Conservation (phyloP, 2,113 vertebrate species). For the Struthidea cinerea region DNA sequence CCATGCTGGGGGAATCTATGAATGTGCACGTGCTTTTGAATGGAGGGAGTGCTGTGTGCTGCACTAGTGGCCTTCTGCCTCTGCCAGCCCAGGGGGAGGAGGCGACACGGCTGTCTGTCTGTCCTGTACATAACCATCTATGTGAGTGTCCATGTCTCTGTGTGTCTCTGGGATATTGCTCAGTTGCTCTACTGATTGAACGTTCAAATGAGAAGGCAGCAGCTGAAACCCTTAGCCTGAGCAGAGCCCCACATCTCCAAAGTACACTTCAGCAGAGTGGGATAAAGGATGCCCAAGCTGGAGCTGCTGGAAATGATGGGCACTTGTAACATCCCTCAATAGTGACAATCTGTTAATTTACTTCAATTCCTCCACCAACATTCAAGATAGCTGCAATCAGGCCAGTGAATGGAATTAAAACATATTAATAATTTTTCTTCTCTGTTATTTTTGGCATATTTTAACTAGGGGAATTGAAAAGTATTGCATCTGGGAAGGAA, state of each 20-base stretch:
- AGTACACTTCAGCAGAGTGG: neutral
- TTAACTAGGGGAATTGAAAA: neutral
- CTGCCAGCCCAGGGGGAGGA: neutral
- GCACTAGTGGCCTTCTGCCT: neutral
- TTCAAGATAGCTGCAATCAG: neutral
- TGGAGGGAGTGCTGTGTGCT: fast-evolving
- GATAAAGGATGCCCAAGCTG: neutral
- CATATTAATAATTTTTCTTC: neutral
- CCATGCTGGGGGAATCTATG: fast-evolving
- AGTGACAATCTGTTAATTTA: neutral
- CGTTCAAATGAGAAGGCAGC: neutral
- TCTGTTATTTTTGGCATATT: neutral
- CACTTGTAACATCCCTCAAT: neutral
- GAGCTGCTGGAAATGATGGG: neutral
- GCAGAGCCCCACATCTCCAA: neutral
- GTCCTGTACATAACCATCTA: fast-evolving
- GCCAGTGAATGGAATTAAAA: neutral
- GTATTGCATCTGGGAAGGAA: neutral
- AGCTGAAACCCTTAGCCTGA: neutral
- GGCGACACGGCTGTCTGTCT: neutral
- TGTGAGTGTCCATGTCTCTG: fast-evolving
- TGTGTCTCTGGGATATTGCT: neutral
- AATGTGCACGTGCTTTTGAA: fast-evolving
- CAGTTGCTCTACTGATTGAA: neutral
- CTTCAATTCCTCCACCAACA: neutral